These are phyloP conservation scores for Physocephala rufipes DNA, from an alignment of 2,888 invertebrate genomes.

Conservation along the genomic window DNA sequence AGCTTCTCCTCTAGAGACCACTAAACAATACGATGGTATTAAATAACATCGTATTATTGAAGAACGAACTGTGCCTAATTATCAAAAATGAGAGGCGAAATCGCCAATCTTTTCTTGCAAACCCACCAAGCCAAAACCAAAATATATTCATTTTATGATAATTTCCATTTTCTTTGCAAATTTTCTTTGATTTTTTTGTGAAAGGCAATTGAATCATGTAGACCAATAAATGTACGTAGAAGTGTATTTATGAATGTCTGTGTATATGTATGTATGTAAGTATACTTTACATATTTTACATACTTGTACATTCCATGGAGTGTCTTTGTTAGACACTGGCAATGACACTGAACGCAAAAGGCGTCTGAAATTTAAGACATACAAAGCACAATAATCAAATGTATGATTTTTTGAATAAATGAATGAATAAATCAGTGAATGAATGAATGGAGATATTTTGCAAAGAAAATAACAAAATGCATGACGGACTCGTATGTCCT, in stretches of 20 bases:
- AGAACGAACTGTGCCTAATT: no score
- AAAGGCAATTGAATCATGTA: neutral
- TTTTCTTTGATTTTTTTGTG: neutral
- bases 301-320: neutral
- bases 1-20: no score
- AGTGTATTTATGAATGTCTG: no score
- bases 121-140: no score
- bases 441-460: constrained; percentile 3
- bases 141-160: constrained; percentile 2
- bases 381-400: constrained; percentile 14
- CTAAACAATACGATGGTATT: no score
- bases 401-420: constrained; percentile 9
- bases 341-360: constrained; percentile 39
- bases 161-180: constrained; percentile 23
- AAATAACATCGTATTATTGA: no score
- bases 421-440: neutral
- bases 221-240: neutral
- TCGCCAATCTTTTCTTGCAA: no score
- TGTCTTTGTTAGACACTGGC: constrained; percentile 19
- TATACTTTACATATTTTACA: neutral
- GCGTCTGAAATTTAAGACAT: constrained; percentile 22
- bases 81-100: no score
- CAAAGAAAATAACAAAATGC: neutral
- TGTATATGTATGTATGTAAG: constrained; percentile 6
- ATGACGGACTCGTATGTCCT: neutral